Conservation (phyloP, 2,113 vertebrate species). For the Rhinichthys klamathensis region DNA sequence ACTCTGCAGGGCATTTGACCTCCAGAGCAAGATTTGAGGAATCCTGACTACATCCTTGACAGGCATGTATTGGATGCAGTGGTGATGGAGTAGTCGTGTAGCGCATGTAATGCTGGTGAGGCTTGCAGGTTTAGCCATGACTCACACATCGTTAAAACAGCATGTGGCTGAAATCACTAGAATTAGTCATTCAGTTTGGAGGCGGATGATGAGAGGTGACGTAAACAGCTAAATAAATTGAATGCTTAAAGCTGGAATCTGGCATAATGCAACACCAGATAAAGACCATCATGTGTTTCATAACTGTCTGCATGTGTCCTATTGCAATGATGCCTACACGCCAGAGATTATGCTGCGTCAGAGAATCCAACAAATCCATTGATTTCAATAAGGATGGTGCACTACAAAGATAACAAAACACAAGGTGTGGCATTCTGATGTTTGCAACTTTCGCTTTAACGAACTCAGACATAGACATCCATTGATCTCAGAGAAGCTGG, state of each 20-base stretch:
- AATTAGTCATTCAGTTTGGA: constrained; percentile 50
- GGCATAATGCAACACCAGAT: not conserved
- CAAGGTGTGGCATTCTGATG: not conserved
- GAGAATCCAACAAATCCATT: not conserved
- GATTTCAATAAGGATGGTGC: not conserved
- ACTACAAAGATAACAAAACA: not conserved
- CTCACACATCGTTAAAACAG: constrained; percentile 30
- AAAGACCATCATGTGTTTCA: not conserved
- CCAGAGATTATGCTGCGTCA: not conserved
- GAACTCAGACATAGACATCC: not conserved
- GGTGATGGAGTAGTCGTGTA: constrained; percentile 1
- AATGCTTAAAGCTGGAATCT: constrained; percentile 8
- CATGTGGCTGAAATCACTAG: constrained; percentile 38
- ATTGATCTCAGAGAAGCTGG: not conserved
- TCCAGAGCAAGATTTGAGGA: too few species aligned
- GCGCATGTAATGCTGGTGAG: not conserved
- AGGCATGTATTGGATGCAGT: constrained; percentile 8
- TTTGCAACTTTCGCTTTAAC: not conserved
- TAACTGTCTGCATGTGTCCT: not conserved
- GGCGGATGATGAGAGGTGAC: constrained; percentile 44
- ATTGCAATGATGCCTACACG: not conserved
- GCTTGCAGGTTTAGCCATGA: not conserved
- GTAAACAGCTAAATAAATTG: constrained; percentile 25
- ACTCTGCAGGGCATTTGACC: too few species aligned
- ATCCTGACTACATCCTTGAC: not conserved